These are phyloP conservation scores for Acanthochromis polyacanthus DNA, from an alignment of 2,113 vertebrate genomes.

Conservation along the genomic window DNA sequence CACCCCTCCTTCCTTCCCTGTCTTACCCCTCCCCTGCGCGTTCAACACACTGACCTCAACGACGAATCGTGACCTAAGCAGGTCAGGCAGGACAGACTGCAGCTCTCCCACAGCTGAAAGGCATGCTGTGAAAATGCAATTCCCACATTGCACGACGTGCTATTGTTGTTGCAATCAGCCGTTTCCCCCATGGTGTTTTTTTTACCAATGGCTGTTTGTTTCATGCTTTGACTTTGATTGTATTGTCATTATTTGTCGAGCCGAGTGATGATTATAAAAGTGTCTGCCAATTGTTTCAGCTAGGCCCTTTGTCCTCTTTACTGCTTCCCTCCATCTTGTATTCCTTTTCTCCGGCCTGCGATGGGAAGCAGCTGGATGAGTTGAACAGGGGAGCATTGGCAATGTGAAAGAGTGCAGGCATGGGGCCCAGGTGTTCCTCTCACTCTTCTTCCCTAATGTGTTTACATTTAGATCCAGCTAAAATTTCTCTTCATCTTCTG, in stretches of 20 bases:
- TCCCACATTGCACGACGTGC: conserved; percentile 40
- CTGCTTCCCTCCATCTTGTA: conserved; percentile 13
- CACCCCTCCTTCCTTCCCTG: not conserved
- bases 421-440: conserved; percentile 58
- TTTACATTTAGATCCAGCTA: not conserved
- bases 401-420: conserved; percentile 35
- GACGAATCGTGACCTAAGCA: conserved; percentile 53
- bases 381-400: conserved; percentile 28
- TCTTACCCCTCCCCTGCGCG: not conserved
- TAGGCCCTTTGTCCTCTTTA: not conserved
- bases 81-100: conserved; percentile 51
- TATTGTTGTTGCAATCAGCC: conserved; percentile 27
- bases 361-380: conserved; percentile 75
- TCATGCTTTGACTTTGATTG: conserved; percentile 4
- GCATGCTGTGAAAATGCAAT: conserved; percentile 56
- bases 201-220: conserved; percentile 13
- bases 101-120: conserved; percentile 41
- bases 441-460: conserved; percentile 19
- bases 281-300: not conserved
- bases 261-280: not conserved
- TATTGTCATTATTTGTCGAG: not conserved
- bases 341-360: conserved; percentile 25
- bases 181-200: not conserved
- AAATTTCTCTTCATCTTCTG: conserved; percentile 1
- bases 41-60: conserved; percentile 41